Percentiles rank a stretch among this genome's conserved stretches.
Evolutionary conservation across 2,888 invertebrate species (phyloP).

Genomic region (Pimpla rufipes): DNA sequence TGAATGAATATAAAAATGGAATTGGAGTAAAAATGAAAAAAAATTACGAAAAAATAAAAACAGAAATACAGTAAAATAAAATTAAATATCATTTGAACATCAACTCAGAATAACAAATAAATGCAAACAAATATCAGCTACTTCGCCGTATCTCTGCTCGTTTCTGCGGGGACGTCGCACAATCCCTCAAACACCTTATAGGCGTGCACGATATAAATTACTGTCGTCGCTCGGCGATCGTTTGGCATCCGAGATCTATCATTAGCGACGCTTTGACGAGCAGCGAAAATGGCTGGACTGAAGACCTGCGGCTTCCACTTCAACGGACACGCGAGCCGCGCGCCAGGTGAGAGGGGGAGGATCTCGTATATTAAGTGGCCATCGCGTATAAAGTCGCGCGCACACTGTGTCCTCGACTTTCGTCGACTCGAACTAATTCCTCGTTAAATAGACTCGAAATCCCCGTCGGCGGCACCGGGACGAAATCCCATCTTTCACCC

Average conservation of each 20-base stretch:
- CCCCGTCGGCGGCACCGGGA: constrained; percentile 75
- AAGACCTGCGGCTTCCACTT: constrained; percentile 55
- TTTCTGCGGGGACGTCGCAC: not conserved
- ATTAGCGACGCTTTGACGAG: constrained; percentile 52
- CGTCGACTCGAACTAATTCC: constrained; percentile 74
- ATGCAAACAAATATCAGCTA: not conserved
- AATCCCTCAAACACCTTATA: constrained; percentile 8
- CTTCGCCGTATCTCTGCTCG: not conserved
- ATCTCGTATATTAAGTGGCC: constrained; percentile 34
- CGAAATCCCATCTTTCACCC: constrained; percentile 54
- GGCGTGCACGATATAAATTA: constrained; percentile 29
- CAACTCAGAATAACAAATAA: not conserved
- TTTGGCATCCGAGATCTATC: constrained; percentile 15
- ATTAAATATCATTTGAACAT: no score
- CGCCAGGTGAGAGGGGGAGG: constrained; percentile 71
- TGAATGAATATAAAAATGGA: no score
- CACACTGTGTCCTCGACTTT: constrained; percentile 46
- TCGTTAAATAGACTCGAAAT: constrained; percentile 80
- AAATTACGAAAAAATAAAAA: no score
- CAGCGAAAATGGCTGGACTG: constrained; percentile 29
- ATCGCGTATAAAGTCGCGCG: constrained; percentile 10
- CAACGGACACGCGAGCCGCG: not conserved
- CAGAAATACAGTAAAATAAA: no score
- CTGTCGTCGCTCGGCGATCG: constrained; percentile 5
- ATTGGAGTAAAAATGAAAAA: no score